Evolutionary conservation across 1,140 invertebrate genomes (phyloP).

Genomic region (Drosophila miranda): DNA sequence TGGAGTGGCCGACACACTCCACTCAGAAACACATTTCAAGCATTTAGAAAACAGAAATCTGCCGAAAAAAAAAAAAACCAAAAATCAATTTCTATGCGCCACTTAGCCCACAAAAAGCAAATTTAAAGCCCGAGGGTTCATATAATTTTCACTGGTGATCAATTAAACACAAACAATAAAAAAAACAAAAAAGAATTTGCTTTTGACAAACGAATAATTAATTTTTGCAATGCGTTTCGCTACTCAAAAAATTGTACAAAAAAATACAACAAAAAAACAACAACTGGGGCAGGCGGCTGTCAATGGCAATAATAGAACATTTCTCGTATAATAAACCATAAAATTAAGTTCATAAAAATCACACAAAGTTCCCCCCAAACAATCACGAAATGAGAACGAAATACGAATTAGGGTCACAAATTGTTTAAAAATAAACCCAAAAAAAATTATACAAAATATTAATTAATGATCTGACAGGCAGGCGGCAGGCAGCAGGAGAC

Average conservation of each 20-base stretch:
- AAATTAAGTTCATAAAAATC: constrained; percentile 10
- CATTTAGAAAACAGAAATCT: constrained; percentile 9
- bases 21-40: constrained; percentile 30
- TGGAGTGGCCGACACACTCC: constrained; percentile 17
- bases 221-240: constrained; percentile 22
- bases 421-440: constrained; percentile 41
- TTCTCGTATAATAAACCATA: constrained; percentile 17
- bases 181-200: constrained; percentile 12
- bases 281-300: constrained; percentile 15
- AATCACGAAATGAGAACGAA: constrained; percentile 7
- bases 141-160: constrained; percentile 31
- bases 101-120: constrained; percentile 37
- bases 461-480: constrained; percentile 17
- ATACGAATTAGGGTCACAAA: constrained; percentile 42
- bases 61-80: neutral
- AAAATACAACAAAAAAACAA: constrained; percentile 1
- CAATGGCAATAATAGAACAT: constrained; percentile 23
- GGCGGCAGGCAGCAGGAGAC: neutral
- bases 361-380: too few relatives aligned
- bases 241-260: constrained; percentile 6
- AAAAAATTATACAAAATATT: constrained; percentile 14
- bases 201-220: constrained; percentile 46
- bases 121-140: constrained; percentile 26
- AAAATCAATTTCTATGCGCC: constrained; percentile 27
- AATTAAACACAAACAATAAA: constrained; percentile 35